Conservation (phyloP, 1,140 invertebrate genomes). For the Periplaneta americana region DNA sequence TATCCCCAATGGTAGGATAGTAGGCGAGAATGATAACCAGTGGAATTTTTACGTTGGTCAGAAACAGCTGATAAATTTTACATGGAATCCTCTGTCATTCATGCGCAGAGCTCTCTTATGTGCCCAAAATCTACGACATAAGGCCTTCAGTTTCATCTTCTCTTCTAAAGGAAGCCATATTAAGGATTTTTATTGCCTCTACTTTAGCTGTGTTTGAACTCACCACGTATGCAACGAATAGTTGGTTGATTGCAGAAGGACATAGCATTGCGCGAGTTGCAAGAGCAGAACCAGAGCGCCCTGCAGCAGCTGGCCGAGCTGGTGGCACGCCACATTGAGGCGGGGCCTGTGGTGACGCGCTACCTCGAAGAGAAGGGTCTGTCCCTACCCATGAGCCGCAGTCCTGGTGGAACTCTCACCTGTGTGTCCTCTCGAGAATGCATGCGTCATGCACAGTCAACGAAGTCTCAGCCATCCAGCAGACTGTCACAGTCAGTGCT, state of each 20-base stretch:
- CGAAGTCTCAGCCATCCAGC: background rate
- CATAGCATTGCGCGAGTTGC: conserved; percentile 22
- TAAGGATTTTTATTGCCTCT: too few species aligned
- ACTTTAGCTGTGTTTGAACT: too few species aligned
- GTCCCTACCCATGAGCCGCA: conserved; percentile 13
- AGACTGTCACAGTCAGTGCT: background rate
- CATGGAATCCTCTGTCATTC: too few species aligned
- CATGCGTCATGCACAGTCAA: background rate
- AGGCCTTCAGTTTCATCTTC: too few species aligned
- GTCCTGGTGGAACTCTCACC: background rate
- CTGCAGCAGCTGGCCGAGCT: conserved; percentile 29
- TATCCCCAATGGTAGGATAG: too few species aligned
- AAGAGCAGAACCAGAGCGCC: conserved; percentile 24
- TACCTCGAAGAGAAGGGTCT: conserved; percentile 25
- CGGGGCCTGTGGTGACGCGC: conserved; percentile 23
- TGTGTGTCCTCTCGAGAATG: background rate
- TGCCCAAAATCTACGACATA: too few species aligned
- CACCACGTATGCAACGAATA: too few species aligned
- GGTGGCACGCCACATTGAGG: conserved; percentile 23
- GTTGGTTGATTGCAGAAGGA: conserved; percentile 26
- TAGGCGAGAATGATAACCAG: too few species aligned
- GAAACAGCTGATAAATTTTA: too few species aligned
- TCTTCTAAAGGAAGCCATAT: too few species aligned
- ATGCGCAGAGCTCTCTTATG: too few species aligned
- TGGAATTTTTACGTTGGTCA: too few species aligned